Base-by-base conservation (phyloP, 1,140 invertebrate species). In the Drosophila pruinosa region DNA sequence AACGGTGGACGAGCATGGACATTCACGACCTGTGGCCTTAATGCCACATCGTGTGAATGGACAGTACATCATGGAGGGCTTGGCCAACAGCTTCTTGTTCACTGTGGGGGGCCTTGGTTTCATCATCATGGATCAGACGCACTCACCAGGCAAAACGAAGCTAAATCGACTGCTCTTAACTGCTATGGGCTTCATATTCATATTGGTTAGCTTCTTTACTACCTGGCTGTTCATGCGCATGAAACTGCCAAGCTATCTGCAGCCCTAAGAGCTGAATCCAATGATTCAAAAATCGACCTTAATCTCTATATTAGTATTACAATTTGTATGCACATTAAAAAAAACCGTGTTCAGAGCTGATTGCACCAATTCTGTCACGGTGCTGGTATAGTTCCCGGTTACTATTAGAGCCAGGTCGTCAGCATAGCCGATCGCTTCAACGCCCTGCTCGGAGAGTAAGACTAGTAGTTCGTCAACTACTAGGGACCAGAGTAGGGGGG, bases 211-310 rank as follows among this genome's bases (percentile, higher is more conserved):
- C 12, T 99, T 99, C 92, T 96, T 98, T 73, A 98, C 97, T 45
- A 99, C 98, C 68, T 98, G 98, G 95, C 96, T 99, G 50, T 99
- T 99, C 89, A 99, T 99, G 98, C 94, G 97, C 86, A 99, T 99
- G 96, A 99, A 99, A 93, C 91, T 99, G 69, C 98, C 99, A 93
- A 94, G 94, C 34, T 95, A 95, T 86, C 88, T 95, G 64, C 94
- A 94, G 68, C 93, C 88, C n/a, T 90, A 90, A n/a, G n/a, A n/a
- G n/a, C n/a, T n/a, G n/a, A n/a, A 3, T 53, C 8, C 28, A 6
- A 21, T 31, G 22, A 53, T 8, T 64, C 21, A 17, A 53, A 50
- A 5, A 17, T n/a, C 3, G 19, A n/a, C n/a, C n/a, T n/a, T n/a
- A n/a, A n/a, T n/a, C 59, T 31, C 54, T 73, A 53, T 82, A 22